Percentiles rank a stretch among this genome's conserved stretches.
These are phyloP conservation scores for Megamerina dolium DNA, from an alignment of 2,888 invertebrate species.

Conservation along the genomic window DNA sequence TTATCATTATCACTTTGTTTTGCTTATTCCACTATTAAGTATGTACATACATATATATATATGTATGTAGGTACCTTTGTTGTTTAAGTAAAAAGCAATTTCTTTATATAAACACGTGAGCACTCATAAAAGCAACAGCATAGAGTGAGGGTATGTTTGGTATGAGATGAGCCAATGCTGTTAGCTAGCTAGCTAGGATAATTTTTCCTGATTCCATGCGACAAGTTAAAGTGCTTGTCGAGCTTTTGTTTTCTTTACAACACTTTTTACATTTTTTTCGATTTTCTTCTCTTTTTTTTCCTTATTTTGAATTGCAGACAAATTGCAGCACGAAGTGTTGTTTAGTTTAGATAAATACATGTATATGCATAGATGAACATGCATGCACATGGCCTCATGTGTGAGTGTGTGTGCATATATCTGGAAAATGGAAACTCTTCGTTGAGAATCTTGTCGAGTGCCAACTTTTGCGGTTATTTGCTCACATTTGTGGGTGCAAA, in stretches of 20 bases:
- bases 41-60: too few relatives aligned
- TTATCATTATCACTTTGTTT: too few relatives aligned
- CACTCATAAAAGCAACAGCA: constrained; percentile 10
- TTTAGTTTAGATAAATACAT: constrained; percentile 10
- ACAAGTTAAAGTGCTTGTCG: constrained; percentile 36
- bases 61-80: too few relatives aligned
- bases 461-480: constrained; percentile 16
- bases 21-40: too few relatives aligned
- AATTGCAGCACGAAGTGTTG: constrained; percentile 25
- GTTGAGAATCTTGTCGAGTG: not conserved
- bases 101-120: constrained; percentile 39
- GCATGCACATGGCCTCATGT: constrained; percentile 1
- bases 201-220: constrained; percentile 1
- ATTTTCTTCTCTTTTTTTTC: constrained; percentile 5
- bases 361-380: not conserved
- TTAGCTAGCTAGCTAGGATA: not conserved
- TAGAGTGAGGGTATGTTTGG: too few relatives aligned
- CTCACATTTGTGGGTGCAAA: too few relatives aligned
- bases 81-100: constrained; percentile 32
- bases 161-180: too few relatives aligned
- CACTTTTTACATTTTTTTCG: constrained; percentile 4
- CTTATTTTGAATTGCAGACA: constrained; percentile 24
- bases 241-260: constrained; percentile 28
- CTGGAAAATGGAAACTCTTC: not conserved
- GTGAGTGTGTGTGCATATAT: not conserved